A percentile compares a stretch with the other conserved stretches of the same genome.
These are phyloP conservation scores for Micromesistius poutassou DNA, from an alignment of 2,797 vertebrate genomes.

Conservation along the genomic window DNA sequence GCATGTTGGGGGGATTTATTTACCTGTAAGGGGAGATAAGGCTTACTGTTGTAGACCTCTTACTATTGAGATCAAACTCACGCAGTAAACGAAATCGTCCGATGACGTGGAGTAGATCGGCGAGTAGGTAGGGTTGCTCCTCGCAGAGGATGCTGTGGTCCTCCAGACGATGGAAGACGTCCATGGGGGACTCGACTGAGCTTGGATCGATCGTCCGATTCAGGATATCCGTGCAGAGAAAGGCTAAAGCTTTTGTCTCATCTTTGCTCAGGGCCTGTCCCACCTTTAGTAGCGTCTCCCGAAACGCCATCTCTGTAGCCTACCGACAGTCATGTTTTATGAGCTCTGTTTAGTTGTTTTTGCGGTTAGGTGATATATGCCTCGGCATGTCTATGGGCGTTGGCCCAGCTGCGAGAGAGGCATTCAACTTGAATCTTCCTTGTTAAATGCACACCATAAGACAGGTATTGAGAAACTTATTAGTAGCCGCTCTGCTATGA, in stretches of 20 bases:
- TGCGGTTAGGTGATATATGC: neutral
- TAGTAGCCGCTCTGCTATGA: no score
- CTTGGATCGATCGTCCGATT: conserved; percentile 19
- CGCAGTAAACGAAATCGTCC: conserved; percentile 39
- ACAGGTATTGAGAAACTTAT: no score
- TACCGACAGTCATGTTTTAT: neutral
- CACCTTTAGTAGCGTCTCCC: conserved; percentile 39
- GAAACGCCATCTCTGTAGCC: conserved; percentile 65
- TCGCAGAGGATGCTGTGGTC: conserved; percentile 41
- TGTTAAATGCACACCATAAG: no score
- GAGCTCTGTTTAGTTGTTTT: neutral
- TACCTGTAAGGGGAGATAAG: conserved; percentile 67
- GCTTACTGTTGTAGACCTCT: rapidly evolving
- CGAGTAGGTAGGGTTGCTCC: conserved; percentile 51
- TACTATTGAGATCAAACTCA: neutral
- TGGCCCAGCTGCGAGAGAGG: no score
- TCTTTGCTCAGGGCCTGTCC: conserved; percentile 34
- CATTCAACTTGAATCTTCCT: no score
- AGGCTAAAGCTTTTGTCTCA: conserved; percentile 55
- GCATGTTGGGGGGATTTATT: neutral
- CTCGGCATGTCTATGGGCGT: neutral
- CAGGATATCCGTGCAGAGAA: conserved; percentile 70
- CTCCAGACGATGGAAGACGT: conserved; percentile 58
- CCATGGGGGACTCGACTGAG: conserved; percentile 25
- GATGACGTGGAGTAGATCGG: conserved; percentile 60